Base-by-base conservation (phyloP, 35 echinoderm and acorn worm genomes). In the Stichopus chloronotus region DNA sequence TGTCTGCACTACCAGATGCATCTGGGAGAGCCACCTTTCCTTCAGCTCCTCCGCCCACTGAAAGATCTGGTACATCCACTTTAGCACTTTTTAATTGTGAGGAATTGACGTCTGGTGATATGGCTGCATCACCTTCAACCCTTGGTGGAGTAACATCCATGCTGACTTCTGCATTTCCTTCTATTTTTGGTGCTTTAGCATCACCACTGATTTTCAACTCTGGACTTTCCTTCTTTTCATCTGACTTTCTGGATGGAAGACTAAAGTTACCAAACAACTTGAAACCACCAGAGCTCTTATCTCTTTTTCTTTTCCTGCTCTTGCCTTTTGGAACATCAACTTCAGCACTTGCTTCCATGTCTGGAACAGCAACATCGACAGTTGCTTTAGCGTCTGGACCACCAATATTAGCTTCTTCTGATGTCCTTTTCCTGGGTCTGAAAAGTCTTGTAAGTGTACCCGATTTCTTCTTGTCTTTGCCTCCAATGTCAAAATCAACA, bases 351-450 rank as follows among this genome's bases (percentile, higher is more conserved):
- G 93, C 96, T 78, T 92, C 94, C 53, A 93, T 72, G 11, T 89
- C 76, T 78, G 78, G 68, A 86, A 82, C 78, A 54, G 78, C 91
- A 93, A 91, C 93, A 91, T 79, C 85, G 57, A 89, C 86, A 55
- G 81, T 58, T 54, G 77, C 84, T n/a, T 95, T 71, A 80, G 59
- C 89, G 25, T 92, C 90, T 56, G 65, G 93, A 93, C 56, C 94
- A 61, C 56, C 93, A 56, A 92, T 56, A 59, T 92, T 81, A 63
- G 93, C 96, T n/a, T 93, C 94, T 55, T 63, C 96, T 92, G 93
- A 83, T n/a, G 92, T 93, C 58, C 95, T 90, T 58, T 90, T 94
- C 74, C 80, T 93, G 25, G 88, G 88, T 71, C 87, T 91, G 76
- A 91, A 91, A 25, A 91, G 72, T 91, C 90, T 79, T 79, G 90